Evolutionary conservation across 2,888 invertebrate species (phyloP), one percentile per base, ranked within the genome.

Genomic region (Stratiomys singularior): DNA sequence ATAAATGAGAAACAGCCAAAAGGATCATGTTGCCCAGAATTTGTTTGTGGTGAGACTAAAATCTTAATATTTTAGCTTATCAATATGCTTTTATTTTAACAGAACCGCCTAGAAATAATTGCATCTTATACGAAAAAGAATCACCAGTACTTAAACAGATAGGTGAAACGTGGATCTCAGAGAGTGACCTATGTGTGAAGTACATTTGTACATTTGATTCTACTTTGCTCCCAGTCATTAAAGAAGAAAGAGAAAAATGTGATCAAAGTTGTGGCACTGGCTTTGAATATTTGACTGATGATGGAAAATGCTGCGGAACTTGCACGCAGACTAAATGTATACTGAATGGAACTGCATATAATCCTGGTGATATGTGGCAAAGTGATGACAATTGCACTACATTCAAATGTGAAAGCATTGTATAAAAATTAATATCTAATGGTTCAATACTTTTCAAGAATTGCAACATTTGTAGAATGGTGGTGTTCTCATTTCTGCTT

Each of bases 301-400:
- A 28, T 15, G 85, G 83, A 0, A 83, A 84, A 21, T 93, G 93
- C 85, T 93, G 93, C 82, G 93, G 93, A 0, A 88, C 87, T 60
- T 93, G 93, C 81, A 86, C 88, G 47, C 91, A 91, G 83, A 86
- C 86, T 0, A 87, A 88, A 25, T 93, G 93, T 77, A 83, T 91
- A 0, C 85, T 89, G 1, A 90, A 88, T 0, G 89, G 89, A 0
- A 83, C 85, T 0, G 81, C 90, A 0, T 88, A 89, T 64, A 82
- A 87, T 27, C 88, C 90, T 0, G 90, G 90, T n/a, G 85, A 88
- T 0, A 87, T 84, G 0, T 93, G 93, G 93, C 84, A 85, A 7
- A 91, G 92, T 0, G 80, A 84, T 0, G 92, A 93, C 83, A 92
- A 91, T 82, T 93, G 93, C 84, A 93, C 92, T 0, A 88, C 87